Percentiles rank a stretch among this genome's conserved stretches.
phyloP scores from a whole-genome alignment of 2,113 vertebrate species.

The Mormyrus iriodes region DNA sequence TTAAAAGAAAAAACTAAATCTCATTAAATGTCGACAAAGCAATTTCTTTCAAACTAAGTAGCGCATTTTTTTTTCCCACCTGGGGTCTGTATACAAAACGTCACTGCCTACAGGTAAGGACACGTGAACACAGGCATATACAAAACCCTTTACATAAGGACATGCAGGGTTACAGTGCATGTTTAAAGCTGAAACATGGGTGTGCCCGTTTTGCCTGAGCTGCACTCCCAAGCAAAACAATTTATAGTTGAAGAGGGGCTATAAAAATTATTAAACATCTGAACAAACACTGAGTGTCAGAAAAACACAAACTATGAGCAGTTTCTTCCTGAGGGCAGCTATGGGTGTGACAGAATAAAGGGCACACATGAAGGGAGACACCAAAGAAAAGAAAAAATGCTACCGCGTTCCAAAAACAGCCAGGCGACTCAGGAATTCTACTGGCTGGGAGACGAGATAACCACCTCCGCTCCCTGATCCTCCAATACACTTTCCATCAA shows the following conservation, averaged over 20 bases:
- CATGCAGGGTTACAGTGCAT: background rate
- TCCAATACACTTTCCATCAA: background rate
- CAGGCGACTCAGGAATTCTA: constrained; percentile 53
- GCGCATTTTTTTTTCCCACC: background rate
- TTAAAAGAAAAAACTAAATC: background rate
- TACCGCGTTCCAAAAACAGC: constrained; percentile 59
- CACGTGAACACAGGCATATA: background rate
- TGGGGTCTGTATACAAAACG: background rate
- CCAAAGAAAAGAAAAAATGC: constrained; percentile 22
- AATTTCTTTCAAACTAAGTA: background rate
- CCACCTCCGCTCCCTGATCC: constrained; percentile 36
- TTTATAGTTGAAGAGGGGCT: background rate
- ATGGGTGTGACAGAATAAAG: background rate
- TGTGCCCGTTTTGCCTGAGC: background rate
- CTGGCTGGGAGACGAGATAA: constrained; percentile 55
- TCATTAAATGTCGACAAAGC: background rate
- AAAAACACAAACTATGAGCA: background rate
- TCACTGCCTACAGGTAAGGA: background rate
- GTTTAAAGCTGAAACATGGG: background rate
- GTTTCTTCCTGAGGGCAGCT: background rate
- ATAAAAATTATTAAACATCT: background rate
- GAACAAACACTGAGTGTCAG: background rate
- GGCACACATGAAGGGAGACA: background rate
- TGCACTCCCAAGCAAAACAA: background rate
- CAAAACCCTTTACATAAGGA: background rate